Conservation (phyloP, 2,888 invertebrate genomes). For the Macropis europaea region DNA sequence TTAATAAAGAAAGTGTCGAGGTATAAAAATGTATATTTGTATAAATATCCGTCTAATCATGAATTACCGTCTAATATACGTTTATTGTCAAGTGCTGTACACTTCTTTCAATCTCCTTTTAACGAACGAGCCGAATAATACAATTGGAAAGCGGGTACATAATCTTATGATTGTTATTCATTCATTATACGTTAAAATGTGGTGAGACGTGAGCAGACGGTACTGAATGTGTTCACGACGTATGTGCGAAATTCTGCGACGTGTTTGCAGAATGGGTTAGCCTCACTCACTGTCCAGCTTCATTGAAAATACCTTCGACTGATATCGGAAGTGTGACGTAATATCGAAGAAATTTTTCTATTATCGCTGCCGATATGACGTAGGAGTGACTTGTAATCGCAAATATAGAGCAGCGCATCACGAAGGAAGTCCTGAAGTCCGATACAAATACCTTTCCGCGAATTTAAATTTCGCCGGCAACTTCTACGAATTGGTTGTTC, state of each 20-base stretch:
- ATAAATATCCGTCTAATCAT: too few relatives aligned
- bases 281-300: neutral
- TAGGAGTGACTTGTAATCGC: slow-evolving; percentile 10
- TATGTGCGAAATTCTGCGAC: neutral
- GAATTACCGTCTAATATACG: too few relatives aligned
- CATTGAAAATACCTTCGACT: slow-evolving; percentile 17
- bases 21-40: too few relatives aligned
- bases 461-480: slow-evolving; percentile 7
- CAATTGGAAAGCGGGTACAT: neutral
- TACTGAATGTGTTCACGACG: neutral
- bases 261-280: slow-evolving; percentile 5
- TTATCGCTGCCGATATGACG: slow-evolving; percentile 44
- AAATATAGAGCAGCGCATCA: slow-evolving; percentile 23
- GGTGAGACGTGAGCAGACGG: neutral
- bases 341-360: slow-evolving; percentile 38
- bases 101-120: too few relatives aligned
- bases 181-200: neutral
- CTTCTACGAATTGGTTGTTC: slow-evolving; percentile 33
- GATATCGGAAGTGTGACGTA: slow-evolving; percentile 47
- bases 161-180: neutral
- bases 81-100: too few relatives aligned
- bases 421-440: slow-evolving; percentile 18
- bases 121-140: too few relatives aligned
- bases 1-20: too few relatives aligned
- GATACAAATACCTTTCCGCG: slow-evolving; percentile 43